These are phyloP conservation scores for Procambarus clarkii DNA, from an alignment of 1,140 invertebrate species.

Conservation along the genomic window DNA sequence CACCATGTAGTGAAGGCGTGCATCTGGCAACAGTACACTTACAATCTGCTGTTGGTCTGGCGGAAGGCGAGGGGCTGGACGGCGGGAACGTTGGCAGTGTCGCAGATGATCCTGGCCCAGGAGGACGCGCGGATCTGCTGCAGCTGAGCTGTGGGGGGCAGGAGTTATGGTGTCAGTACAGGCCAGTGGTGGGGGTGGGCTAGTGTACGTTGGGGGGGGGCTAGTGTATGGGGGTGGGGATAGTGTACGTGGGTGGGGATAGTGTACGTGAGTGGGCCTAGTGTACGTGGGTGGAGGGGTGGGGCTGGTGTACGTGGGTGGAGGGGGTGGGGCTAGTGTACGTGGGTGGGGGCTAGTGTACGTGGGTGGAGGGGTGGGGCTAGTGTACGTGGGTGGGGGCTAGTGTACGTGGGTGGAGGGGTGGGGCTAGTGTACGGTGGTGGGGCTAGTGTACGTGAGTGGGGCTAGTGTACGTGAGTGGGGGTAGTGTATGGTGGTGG, in stretches of 20 bases:
- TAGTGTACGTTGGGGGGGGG: neutral
- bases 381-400: no score
- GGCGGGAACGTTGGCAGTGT: neutral
- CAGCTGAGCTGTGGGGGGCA: conserved; percentile 78
- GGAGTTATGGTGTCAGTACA: neutral
- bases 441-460: no score
- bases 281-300: no score
- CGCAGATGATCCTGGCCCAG: conserved; percentile 79
- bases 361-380: no score
- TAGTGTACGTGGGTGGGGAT: neutral
- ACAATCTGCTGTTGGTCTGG: neutral
- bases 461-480: no score
- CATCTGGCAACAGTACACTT: neutral
- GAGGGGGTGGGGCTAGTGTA: no score
- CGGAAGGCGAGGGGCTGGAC: conserved; percentile 14
- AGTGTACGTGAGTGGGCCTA: no score
- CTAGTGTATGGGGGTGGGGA: neutral
- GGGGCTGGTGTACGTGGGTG: no score
- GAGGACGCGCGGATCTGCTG: conserved; percentile 78
- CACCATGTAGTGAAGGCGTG: neutral
- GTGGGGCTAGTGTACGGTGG: no score
- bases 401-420: no score
- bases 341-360: no score
- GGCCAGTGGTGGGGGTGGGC: neutral
- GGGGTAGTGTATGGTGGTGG: no score